phyloP scores from a whole-genome alignment of 2,113 vertebrate genomes.

The Axis porcinus region DNA sequence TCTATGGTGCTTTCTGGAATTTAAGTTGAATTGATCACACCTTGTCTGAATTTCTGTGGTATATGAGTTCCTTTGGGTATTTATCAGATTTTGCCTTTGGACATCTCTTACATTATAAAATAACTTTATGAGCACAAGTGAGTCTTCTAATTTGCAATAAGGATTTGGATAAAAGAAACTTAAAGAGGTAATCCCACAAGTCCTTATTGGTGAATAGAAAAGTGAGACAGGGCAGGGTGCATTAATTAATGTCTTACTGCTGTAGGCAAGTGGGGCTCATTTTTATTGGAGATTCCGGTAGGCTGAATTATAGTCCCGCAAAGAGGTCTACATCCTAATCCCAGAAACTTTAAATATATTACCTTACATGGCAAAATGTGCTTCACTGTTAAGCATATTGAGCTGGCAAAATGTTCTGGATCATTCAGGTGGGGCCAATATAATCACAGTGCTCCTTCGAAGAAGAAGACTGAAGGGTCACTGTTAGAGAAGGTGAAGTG shows the following conservation, averaged over 20 bases:
- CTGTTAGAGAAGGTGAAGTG: not conserved
- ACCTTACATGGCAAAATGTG: not conserved
- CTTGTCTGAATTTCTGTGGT: not conserved
- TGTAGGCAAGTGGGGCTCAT: not conserved
- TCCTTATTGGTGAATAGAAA: not conserved
- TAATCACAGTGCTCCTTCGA: not conserved
- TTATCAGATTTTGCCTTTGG: not conserved
- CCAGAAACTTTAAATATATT: not conserved
- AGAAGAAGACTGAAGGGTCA: not conserved
- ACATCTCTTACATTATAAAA: not conserved
- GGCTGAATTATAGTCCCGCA: not conserved
- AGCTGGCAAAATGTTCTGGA: not conserved
- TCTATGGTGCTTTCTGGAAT: not conserved
- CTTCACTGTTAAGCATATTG: not conserved
- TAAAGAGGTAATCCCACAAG: not conserved
- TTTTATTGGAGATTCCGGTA: not conserved
- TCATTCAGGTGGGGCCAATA: not conserved
- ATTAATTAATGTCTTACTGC: not conserved
- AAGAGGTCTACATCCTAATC: not conserved
- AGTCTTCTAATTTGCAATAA: conserved; percentile 2
- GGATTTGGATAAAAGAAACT: not conserved
- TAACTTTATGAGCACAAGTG: not conserved
- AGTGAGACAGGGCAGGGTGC: not conserved
- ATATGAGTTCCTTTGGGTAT: not conserved
- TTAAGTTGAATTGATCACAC: not conserved